A percentile compares a stretch with the other conserved stretches of the same genome.
phyloP scores from a whole-genome alignment of 1,140 invertebrate species.

The Atta colombica region DNA sequence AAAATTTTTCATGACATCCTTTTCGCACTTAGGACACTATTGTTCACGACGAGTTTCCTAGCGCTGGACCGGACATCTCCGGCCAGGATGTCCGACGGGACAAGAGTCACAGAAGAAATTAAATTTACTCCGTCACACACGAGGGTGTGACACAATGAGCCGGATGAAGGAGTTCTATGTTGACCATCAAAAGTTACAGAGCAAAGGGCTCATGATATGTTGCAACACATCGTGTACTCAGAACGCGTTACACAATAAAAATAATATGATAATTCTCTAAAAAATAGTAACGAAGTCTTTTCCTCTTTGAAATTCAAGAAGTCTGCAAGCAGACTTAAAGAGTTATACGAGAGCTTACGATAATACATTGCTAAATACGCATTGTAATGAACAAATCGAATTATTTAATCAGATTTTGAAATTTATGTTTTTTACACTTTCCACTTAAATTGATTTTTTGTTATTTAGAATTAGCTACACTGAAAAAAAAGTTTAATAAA shows the following conservation, averaged over 20 bases:
- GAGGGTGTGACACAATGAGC: constrained; percentile 69
- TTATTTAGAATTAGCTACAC: not conserved
- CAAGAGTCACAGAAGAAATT: constrained; percentile 69
- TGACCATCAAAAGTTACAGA: constrained; percentile 46
- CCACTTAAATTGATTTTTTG: not conserved
- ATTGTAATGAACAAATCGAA: not conserved
- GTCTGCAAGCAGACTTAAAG: not conserved
- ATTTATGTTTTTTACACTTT: not conserved
- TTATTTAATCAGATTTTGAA: not conserved
- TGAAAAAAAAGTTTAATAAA: no score
- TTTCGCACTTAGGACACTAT: constrained; percentile 7
- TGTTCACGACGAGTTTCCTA: constrained; percentile 25
- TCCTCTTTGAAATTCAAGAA: not conserved
- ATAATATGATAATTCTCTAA: not conserved
- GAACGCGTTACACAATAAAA: not conserved
- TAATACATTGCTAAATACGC: not conserved
- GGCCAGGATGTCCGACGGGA: constrained; percentile 33
- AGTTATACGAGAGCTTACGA: not conserved
- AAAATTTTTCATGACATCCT: constrained; percentile 34
- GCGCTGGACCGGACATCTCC: constrained; percentile 45
- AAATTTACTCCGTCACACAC: constrained; percentile 73
- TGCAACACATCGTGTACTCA: not conserved
- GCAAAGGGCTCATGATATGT: constrained; percentile 21
- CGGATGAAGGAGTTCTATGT: constrained; percentile 67
- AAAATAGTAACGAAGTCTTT: not conserved